Percentiles rank a stretch among this genome's conserved stretches.
These are phyloP conservation scores for Diloba caeruleocephala DNA, from an alignment of 2,888 invertebrate genomes.

Conservation along the genomic window DNA sequence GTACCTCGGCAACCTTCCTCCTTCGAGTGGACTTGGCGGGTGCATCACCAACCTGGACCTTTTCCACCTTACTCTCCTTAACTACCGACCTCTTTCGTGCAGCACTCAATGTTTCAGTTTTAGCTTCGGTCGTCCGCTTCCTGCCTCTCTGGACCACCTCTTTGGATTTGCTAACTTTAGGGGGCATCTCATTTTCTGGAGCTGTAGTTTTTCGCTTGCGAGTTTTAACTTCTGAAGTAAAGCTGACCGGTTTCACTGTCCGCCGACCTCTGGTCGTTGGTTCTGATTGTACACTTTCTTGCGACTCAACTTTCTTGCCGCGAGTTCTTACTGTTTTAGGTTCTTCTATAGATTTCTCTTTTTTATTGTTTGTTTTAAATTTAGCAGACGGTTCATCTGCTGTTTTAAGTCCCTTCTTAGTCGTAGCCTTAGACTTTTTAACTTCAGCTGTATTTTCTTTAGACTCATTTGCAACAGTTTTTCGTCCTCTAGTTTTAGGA, in stretches of 20 bases:
- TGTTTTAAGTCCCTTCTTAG: conserved; percentile 45
- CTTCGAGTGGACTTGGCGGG: conserved; percentile 13
- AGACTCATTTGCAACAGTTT: conserved; percentile 13
- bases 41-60: conserved; percentile 1
- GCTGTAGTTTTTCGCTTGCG: conserved; percentile 56
- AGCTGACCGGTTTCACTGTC: conserved; percentile 9
- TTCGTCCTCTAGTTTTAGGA: conserved; percentile 45
- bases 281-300: conserved; percentile 42
- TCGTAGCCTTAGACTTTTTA: conserved; percentile 15
- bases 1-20: background rate
- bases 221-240: conserved; percentile 30
- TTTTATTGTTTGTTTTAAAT: conserved; percentile 31
- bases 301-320: conserved; percentile 48
- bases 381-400: conserved; percentile 20
- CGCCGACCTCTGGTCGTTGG: conserved; percentile 40
- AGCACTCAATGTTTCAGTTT: conserved; percentile 9
- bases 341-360: conserved; percentile 30
- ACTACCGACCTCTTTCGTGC: conserved; percentile 25
- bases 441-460: conserved; percentile 10
- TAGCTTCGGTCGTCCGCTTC: conserved; percentile 3
- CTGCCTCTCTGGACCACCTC: conserved; percentile 10
- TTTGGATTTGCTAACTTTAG: conserved; percentile 47
- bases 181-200: conserved; percentile 43
- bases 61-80: conserved; percentile 6
- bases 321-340: conserved; percentile 42